phyloP scores from a whole-genome alignment of 1,140 invertebrate species.

The Pollicipes pollicipes region DNA sequence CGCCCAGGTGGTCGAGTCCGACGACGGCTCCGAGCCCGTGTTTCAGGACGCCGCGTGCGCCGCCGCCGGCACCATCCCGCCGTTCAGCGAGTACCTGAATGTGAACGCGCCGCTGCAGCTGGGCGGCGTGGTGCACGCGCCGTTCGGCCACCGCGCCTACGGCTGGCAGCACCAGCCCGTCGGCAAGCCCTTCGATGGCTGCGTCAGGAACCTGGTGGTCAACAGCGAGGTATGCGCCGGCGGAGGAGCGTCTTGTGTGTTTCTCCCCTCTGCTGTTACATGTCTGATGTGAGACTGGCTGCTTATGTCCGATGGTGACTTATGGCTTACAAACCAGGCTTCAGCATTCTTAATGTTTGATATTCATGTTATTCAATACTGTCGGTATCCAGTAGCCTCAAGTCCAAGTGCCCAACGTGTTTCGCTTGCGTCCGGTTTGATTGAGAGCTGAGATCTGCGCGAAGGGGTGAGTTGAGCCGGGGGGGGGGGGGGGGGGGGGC shows the following conservation, averaged over 20 bases:
- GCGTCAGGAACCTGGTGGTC: conserved; percentile 84
- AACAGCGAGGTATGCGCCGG: conserved; percentile 52
- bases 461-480: too few species aligned
- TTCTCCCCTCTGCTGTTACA: neutral
- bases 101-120: conserved; percentile 87
- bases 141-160: conserved; percentile 62
- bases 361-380: too few species aligned
- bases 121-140: conserved; percentile 67
- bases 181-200: conserved; percentile 80
- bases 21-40: conserved; percentile 61
- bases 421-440: too few species aligned
- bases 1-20: conserved; percentile 63
- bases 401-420: too few species aligned
- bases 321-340: too few species aligned
- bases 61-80: conserved; percentile 65
- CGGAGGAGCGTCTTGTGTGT: conserved; percentile 19
- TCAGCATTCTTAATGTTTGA: too few species aligned
- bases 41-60: conserved; percentile 78
- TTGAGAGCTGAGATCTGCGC: too few species aligned
- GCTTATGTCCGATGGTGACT: too few species aligned
- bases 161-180: conserved; percentile 70
- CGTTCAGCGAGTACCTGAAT: conserved; percentile 91
- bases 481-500: too few species aligned
- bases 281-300: neutral
- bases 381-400: too few species aligned